Evolutionary conservation across 2,888 invertebrate species (phyloP), one percentile per base, ranked within the genome.

Genomic region (Chloromyia formosa): DNA sequence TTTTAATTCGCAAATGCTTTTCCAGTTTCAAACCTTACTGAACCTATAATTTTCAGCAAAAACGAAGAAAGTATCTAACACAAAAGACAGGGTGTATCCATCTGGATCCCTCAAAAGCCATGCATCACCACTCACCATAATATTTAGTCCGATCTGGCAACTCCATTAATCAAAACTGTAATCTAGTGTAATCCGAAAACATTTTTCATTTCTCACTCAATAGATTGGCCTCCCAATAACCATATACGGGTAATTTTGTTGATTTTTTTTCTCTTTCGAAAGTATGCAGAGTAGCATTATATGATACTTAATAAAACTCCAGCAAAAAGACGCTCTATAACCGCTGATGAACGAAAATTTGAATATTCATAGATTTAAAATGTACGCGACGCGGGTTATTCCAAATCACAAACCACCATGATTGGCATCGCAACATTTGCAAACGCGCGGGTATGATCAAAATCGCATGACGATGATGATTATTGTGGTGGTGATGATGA

Each of bases 321-420:
- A 66, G 45, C 66, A 45, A 49, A 66, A 49, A 49, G 5, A 4
- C n/a, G 12, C 0, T 12, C 22, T 23, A 12, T 53, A 54, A 69
- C 22, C 22, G 20, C 10, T 42, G 20, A 71, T 20, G 71, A 12
- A 69, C 27, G 27, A 71, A 56, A 71, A 71, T 71, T 71, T 71
- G 58, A 71, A 71, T 71, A 71, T 71, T 56, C 71, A 71, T 71
- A 56, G 58, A 71, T 49, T 35, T 35, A 35, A 35, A 35, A 35
- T 35, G 27, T 35, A 35, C 27, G 23, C 58, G 40, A 56, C 35
- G 56, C 58, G 35, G 23, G 40, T 20, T 54, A 54, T 27, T 66
- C 66, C 66, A 35, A 35, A 35, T 35, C 27, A 49, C 66, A n/a
- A 12, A 49, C 49, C 42, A 66, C 66, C 66, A 66, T 49, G 66